phyloP scores from a whole-genome alignment of 2,888 invertebrate genomes.

The Peribatodes rhomboidaria region DNA sequence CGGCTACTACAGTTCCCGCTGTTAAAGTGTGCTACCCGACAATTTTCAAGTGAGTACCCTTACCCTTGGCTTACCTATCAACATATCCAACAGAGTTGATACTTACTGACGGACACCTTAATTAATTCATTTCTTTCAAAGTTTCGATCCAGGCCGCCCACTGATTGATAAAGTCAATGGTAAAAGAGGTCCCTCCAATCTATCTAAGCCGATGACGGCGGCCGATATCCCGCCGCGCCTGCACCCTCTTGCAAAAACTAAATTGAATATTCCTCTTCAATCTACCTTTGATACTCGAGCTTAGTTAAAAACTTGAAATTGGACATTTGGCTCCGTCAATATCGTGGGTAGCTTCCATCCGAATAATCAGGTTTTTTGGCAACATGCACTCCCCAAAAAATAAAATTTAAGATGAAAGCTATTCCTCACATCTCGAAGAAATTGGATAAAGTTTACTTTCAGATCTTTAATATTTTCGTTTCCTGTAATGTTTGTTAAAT shows the following conservation, averaged over 20 bases:
- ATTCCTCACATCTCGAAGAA: conserved; percentile 23
- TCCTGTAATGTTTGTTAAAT: conserved; percentile 9
- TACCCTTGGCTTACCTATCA: too few relatives aligned
- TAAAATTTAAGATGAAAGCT: conserved; percentile 27
- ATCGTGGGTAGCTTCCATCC: conserved; percentile 20
- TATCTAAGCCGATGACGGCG: conserved; percentile 58
- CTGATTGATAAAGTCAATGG: conserved; percentile 60
- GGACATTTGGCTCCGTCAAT: conserved; percentile 31
- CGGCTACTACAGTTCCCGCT: too few relatives aligned
- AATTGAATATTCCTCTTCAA: conserved; percentile 66
- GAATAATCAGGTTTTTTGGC: conserved; percentile 31
- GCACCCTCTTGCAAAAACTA: conserved; percentile 71
- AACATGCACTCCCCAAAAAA: conserved; percentile 21
- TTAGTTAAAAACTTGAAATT: conserved; percentile 47
- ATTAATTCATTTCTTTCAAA: conserved; percentile 38
- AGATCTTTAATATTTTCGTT: conserved; percentile 14
- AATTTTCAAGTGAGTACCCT: too few relatives aligned
- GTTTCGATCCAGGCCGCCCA: conserved; percentile 47
- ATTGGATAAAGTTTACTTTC: conserved; percentile 21
- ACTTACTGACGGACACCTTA: conserved; percentile 4
- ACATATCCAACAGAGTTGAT: not conserved
- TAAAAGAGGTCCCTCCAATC: conserved; percentile 59
- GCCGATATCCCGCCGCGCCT: conserved; percentile 62
- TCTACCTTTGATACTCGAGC: conserved; percentile 42
- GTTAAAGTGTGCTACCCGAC: too few relatives aligned